phyloP scores from a whole-genome alignment of 2,888 invertebrate species.

The Itoplectis maculator region DNA sequence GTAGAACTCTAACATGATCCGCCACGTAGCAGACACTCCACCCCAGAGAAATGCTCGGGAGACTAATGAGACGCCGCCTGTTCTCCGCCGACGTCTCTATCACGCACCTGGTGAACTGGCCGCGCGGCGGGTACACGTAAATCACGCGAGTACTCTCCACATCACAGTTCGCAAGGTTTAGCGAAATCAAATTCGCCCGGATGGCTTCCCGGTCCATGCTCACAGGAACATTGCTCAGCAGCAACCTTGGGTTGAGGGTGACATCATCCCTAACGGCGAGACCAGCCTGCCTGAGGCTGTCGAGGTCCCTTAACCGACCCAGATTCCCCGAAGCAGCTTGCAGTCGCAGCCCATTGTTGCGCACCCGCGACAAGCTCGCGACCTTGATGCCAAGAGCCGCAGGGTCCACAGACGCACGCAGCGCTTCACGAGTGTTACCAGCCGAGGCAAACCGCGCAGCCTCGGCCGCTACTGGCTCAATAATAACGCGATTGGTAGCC shows the following conservation, averaged over 20 bases:
- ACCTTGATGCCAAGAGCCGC: conserved; percentile 14
- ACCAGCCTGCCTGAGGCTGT: not conserved
- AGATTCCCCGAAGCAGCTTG: not conserved
- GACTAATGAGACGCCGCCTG: not conserved
- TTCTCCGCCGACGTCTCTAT: conserved; percentile 17
- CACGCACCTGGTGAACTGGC: conserved; percentile 9
- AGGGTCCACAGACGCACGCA: not conserved
- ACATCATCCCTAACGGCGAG: not conserved
- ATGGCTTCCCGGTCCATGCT: not conserved
- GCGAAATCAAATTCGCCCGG: not conserved
- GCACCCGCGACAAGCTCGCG: not conserved
- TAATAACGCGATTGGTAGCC: not conserved
- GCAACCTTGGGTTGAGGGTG: not conserved
- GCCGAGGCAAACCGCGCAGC: not conserved
- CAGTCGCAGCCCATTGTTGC: not conserved
- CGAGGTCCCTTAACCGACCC: not conserved
- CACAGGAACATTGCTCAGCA: not conserved
- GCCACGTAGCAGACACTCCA: not conserved
- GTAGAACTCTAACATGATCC: not conserved
- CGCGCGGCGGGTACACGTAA: not conserved
- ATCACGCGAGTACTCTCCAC: not conserved
- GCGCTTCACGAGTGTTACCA: not conserved
- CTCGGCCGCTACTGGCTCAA: conserved; percentile 13
- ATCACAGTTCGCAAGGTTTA: not conserved
- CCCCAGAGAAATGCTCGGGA: not conserved